Conservation (phyloP, 2,797 vertebrate species). For the Nyctibius grandis region DNA sequence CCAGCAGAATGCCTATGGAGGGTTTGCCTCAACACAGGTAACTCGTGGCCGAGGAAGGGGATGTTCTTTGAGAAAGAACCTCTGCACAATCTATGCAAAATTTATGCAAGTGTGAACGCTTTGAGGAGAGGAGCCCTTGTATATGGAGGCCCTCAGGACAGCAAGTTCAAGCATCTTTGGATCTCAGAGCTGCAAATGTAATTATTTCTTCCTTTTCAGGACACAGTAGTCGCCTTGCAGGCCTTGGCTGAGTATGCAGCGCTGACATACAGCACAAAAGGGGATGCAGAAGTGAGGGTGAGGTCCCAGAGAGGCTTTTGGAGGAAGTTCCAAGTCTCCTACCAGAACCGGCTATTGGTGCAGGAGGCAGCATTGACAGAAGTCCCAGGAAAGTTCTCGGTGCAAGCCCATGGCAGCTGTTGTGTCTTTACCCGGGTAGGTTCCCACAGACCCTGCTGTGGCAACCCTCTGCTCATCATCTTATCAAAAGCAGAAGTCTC, state of each 20-base stretch:
- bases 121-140: background rate
- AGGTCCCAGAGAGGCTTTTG: constrained; percentile 23
- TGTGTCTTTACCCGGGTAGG: constrained; percentile 73
- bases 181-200: background rate
- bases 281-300: constrained; percentile 52
- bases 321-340: constrained; percentile 54
- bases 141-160: background rate
- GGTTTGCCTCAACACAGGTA: constrained; percentile 75
- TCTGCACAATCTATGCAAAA: background rate
- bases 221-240: constrained; percentile 72
- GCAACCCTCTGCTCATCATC: background rate
- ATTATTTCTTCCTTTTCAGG: constrained; percentile 48
- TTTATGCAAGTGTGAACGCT: background rate
- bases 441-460: background rate
- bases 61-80: background rate
- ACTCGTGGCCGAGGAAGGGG: background rate
- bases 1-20: constrained; percentile 71
- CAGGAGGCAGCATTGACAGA: constrained; percentile 52
- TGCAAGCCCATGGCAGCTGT: constrained; percentile 34
- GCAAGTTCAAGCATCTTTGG: background rate
- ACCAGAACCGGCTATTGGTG: constrained; percentile 62
- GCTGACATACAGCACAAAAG: constrained; percentile 17
- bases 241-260: constrained; percentile 67
- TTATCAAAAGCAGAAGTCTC: background rate
- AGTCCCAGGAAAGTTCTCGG: constrained; percentile 55